phyloP scores from a whole-genome alignment of 2,113 vertebrate genomes.

The Poeciliopsis turrubarensis region DNA sequence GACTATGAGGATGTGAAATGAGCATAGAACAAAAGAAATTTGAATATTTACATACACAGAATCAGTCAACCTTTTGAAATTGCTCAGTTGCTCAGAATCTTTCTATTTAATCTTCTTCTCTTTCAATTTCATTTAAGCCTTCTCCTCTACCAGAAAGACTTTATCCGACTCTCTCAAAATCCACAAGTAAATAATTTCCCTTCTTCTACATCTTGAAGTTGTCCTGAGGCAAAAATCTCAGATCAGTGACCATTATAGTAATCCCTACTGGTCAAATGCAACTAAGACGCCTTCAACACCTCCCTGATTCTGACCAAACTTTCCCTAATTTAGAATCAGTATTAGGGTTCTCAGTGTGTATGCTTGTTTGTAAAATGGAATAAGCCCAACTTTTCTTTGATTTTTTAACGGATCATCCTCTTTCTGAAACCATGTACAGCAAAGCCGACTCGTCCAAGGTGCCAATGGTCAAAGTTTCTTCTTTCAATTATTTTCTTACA shows the following conservation, averaged over 20 bases:
- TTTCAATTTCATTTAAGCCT: neutral
- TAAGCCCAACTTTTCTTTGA: neutral
- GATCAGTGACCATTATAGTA: slow-evolving; percentile 5
- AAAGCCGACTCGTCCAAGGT: too few relatives aligned
- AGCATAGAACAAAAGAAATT: slow-evolving; percentile 33
- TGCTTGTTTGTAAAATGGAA: neutral
- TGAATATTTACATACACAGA: slow-evolving; percentile 61
- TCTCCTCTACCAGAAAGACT: neutral
- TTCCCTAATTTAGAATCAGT: neutral
- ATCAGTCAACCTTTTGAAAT: slow-evolving; percentile 53
- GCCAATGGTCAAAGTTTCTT: neutral
- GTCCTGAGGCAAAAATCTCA: slow-evolving; percentile 24
- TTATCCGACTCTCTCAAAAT: neutral
- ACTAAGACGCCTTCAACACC: neutral
- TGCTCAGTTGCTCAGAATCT: slow-evolving; percentile 6
- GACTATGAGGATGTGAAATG: slow-evolving; percentile 14
- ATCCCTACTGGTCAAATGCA: neutral
- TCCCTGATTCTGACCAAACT: neutral
- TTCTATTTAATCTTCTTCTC: fast-evolving
- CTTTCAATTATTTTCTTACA: neutral
- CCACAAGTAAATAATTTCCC: fast-evolving
- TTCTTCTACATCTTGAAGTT: slow-evolving; percentile 7
- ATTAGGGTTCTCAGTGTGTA: neutral
- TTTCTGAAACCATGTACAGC: neutral
- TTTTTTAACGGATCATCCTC: neutral